Conservation (phyloP, 2,113 vertebrate species). For the Mormyrus lacerda region DNA sequence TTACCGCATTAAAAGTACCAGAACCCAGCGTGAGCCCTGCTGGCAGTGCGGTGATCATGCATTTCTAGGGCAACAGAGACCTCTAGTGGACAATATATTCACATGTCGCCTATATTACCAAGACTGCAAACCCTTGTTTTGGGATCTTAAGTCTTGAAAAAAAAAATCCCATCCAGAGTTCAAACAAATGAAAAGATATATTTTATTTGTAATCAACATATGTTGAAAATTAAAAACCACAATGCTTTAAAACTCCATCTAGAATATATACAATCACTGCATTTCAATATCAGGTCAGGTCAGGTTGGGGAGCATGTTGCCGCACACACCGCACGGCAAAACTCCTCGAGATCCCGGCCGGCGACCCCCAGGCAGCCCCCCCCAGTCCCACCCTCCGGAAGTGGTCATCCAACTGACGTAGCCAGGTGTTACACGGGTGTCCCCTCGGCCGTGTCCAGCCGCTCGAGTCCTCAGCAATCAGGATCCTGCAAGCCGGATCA, state of each 20-base stretch:
- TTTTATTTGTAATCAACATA: not conserved
- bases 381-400: no score
- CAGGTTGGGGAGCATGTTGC: no score
- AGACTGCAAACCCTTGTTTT: not conserved
- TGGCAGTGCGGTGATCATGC: not conserved
- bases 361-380: no score
- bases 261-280: not conserved
- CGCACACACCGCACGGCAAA: no score
- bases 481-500: no score
- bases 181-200: not conserved
- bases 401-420: no score
- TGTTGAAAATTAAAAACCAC: not conserved
- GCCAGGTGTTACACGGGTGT: no score
- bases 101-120: no score
- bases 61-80: slow-evolving; percentile 9
- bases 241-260: not conserved
- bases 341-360: no score
- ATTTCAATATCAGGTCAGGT: not conserved
- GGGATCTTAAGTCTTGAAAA: slow-evolving; percentile 16
- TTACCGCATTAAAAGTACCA: not conserved
- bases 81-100: slow-evolving; percentile 10
- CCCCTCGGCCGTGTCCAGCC: no score
- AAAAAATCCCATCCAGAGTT: not conserved
- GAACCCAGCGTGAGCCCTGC: not conserved
- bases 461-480: no score